Evolutionary conservation across 2,797 vertebrate genomes (phyloP).

Genomic region (Dallia pectoralis): DNA sequence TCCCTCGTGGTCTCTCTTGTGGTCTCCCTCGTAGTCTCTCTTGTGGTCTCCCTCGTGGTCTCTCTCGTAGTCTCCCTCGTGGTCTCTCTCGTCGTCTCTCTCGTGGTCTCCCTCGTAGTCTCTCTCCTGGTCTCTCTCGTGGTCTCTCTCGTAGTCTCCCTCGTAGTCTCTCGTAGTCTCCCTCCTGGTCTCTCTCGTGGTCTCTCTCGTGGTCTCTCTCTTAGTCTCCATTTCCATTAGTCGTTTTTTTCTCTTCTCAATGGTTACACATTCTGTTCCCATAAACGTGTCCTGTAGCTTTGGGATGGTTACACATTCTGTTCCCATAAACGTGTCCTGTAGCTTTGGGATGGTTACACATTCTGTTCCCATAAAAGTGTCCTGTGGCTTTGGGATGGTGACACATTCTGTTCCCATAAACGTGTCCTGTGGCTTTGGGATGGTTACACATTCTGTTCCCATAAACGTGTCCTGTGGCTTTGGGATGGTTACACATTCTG

Average conservation of each 20-base stretch:
- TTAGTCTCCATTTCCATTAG: slow-evolving; percentile 28
- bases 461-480: slow-evolving; percentile 49
- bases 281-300: slow-evolving; percentile 49
- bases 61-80: slow-evolving; percentile 44
- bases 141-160: slow-evolving; percentile 40
- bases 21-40: no score
- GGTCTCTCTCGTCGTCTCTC: slow-evolving; percentile 41
- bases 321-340: slow-evolving; percentile 46
- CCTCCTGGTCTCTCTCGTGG: no score
- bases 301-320: slow-evolving; percentile 30
- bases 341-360: slow-evolving; percentile 28
- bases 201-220: slow-evolving; percentile 40
- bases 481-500: no score
- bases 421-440: slow-evolving; percentile 44
- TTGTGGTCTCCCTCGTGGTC: slow-evolving; percentile 38
- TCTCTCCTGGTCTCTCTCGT: no score
- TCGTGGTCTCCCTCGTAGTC: slow-evolving; percentile 40
- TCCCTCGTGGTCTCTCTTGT: slow-evolving; percentile 41
- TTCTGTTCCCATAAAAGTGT: slow-evolving; percentile 48
- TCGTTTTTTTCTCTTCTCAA: slow-evolving; percentile 29
- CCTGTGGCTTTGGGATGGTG: no score
- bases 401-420: no score
- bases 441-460: slow-evolving; percentile 34
- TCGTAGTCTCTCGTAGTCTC: no score
- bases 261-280: slow-evolving; percentile 60